Evolutionary conservation across 1,140 invertebrate genomes (phyloP).

Genomic region (Caligus rogercresseyi): DNA sequence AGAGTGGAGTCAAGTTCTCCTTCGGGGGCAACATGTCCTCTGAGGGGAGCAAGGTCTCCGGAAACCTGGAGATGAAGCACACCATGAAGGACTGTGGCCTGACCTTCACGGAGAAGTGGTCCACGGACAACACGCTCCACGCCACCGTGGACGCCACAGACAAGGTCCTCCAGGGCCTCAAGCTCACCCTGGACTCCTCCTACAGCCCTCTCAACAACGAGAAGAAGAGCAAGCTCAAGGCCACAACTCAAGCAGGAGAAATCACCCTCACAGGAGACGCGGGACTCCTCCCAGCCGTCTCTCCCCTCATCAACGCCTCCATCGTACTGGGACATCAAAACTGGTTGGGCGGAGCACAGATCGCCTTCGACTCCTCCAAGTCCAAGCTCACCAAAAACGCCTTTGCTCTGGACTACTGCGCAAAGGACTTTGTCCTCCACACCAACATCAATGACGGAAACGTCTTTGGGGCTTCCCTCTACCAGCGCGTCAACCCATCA

Average conservation of each 20-base stretch:
- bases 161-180: slow-evolving; percentile 73
- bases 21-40: slow-evolving; percentile 60
- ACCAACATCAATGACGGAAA: slow-evolving; percentile 79
- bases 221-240: slow-evolving; percentile 55
- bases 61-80: slow-evolving; percentile 84
- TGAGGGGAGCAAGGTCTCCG: slow-evolving; percentile 77
- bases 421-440: slow-evolving; percentile 76
- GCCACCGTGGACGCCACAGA: slow-evolving; percentile 64
- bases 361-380: slow-evolving; percentile 73
- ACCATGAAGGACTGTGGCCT: slow-evolving; percentile 75
- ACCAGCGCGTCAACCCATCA: slow-evolving; percentile 65
- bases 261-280: slow-evolving; percentile 22
- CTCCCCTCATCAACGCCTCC: slow-evolving; percentile 57
- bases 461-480: slow-evolving; percentile 76
- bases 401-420: slow-evolving; percentile 76
- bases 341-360: slow-evolving; percentile 78
- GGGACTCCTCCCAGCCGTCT: background rate
- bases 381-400: slow-evolving; percentile 79
- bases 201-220: slow-evolving; percentile 79
- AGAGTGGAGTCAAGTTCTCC: slow-evolving; percentile 75
- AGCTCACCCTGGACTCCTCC: slow-evolving; percentile 69
- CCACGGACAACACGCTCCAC: slow-evolving; percentile 84
- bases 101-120: slow-evolving; percentile 87
- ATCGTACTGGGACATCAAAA: slow-evolving; percentile 69
- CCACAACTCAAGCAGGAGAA: slow-evolving; percentile 65